These are phyloP conservation scores for Limnephilus rhombicus DNA, from an alignment of 2,888 invertebrate species.

Conservation along the genomic window DNA sequence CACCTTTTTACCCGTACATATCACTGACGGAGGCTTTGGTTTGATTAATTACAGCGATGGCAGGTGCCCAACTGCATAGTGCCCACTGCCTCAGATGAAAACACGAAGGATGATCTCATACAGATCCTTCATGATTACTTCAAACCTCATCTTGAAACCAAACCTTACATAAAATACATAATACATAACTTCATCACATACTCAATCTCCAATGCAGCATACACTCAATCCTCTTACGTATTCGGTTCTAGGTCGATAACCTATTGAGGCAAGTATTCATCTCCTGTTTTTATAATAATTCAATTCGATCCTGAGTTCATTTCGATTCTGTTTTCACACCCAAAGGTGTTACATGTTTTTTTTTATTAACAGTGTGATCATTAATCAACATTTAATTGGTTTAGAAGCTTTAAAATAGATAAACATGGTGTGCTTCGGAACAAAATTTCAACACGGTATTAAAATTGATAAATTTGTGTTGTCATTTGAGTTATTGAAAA, in stretches of 20 bases:
- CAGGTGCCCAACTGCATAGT: slow-evolving; percentile 18
- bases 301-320: neutral
- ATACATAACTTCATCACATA: neutral
- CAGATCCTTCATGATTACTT: neutral
- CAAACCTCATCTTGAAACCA: neutral
- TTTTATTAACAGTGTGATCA: neutral
- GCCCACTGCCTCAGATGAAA: neutral
- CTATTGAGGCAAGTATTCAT: neutral
- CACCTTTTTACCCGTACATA: neutral
- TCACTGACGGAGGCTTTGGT: slow-evolving; percentile 20
- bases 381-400: neutral
- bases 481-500: neutral
- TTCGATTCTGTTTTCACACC: neutral
- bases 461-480: neutral
- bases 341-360: slow-evolving; percentile 17
- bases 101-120: slow-evolving; percentile 54
- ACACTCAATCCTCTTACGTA: neutral
- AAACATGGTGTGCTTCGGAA: neutral
- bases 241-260: slow-evolving; percentile 11
- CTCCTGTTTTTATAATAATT: neutral
- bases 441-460: neutral
- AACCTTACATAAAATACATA: neutral
- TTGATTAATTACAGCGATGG: slow-evolving; percentile 45
- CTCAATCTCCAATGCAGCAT: neutral
- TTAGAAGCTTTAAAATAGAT: neutral